phyloP scores from a whole-genome alignment of 2,888 invertebrate species.

The Aromia moschata region DNA sequence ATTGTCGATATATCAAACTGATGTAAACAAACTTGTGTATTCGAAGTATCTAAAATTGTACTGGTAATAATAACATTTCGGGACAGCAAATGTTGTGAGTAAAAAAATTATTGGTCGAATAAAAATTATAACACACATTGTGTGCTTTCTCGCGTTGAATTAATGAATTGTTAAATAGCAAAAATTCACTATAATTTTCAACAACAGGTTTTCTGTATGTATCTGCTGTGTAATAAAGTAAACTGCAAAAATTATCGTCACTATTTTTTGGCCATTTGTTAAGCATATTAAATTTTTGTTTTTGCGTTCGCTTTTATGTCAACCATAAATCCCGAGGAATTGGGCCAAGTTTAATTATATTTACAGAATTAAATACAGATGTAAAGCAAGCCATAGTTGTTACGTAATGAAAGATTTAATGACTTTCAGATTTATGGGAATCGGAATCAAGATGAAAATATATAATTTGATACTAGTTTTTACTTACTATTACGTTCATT shows the following conservation, averaged over 20 bases:
- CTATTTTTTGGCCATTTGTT: too few relatives aligned
- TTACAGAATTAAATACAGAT: neutral
- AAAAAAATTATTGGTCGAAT: neutral
- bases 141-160: too few relatives aligned
- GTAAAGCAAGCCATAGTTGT: neutral
- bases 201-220: too few relatives aligned
- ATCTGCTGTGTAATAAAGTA: too few relatives aligned
- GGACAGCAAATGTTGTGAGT: neutral
- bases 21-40: constrained; percentile 5
- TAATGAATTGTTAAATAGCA: too few relatives aligned
- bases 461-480: too few relatives aligned
- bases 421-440: too few relatives aligned
- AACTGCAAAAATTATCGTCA: too few relatives aligned
- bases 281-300: neutral
- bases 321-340: neutral
- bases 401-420: neutral
- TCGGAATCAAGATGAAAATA: too few relatives aligned
- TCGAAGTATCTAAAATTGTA: neutral
- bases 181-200: too few relatives aligned
- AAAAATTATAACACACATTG: neutral
- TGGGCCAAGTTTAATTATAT: neutral
- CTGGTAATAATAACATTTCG: neutral
- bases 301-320: neutral
- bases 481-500: too few relatives aligned
- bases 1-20: constrained; percentile 7